Conservation (phyloP, 2,888 invertebrate genomes). For the Drosophila gaucha region DNA sequence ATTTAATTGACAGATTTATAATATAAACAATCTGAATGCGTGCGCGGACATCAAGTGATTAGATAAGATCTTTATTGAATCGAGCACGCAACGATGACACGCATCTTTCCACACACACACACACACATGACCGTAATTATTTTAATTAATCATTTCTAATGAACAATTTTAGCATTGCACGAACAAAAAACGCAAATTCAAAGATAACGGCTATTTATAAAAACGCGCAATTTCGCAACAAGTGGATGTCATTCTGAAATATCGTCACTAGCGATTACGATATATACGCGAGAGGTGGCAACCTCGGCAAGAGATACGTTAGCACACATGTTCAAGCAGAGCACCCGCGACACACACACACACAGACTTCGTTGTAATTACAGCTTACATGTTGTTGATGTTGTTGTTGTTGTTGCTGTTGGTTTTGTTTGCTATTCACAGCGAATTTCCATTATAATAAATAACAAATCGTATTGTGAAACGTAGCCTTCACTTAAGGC, state of each 20-base stretch:
- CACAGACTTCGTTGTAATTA: neutral
- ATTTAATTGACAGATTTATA: constrained; percentile 22
- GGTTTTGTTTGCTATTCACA: constrained; percentile 13
- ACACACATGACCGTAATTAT: neutral
- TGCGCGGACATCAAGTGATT: constrained; percentile 28
- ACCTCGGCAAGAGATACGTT: neutral
- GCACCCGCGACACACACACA: neutral
- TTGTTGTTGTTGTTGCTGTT: too few relatives aligned
- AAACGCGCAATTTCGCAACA: neutral
- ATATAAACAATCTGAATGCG: constrained; percentile 19
- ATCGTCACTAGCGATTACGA: constrained; percentile 12
- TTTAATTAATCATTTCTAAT: neutral
- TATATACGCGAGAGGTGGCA: neutral
- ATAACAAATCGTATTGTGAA: neutral
- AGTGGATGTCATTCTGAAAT: neutral
- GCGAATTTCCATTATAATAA: constrained; percentile 15
- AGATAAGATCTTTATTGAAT: constrained; percentile 13
- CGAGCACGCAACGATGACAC: constrained; percentile 11
- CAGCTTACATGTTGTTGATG: neutral
- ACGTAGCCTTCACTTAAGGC: neutral
- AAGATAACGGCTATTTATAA: constrained; percentile 23
- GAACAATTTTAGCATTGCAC: neutral
- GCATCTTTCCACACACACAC: neutral
- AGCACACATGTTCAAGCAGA: neutral
- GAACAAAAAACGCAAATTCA: neutral